Percentiles rank a stretch among this genome's conserved stretches.
Evolutionary conservation across 2,113 vertebrate genomes (phyloP).

Genomic region (Gnathonemus echidnorhynchus): DNA sequence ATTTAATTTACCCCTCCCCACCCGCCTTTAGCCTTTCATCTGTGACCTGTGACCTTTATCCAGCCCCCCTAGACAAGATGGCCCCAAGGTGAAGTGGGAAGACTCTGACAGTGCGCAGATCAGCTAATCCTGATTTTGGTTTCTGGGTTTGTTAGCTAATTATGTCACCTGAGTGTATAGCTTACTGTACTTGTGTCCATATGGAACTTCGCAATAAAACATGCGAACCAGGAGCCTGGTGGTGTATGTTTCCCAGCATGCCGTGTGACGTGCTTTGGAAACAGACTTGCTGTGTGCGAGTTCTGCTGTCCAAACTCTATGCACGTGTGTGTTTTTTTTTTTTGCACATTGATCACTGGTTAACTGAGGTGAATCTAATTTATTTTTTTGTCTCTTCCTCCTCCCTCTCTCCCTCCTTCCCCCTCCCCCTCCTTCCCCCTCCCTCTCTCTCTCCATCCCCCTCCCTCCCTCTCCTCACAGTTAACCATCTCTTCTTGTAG

Average conservation of each 20-base stretch:
- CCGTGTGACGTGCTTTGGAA: not conserved
- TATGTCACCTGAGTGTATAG: not conserved
- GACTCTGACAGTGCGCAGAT: slow-evolving; percentile 40
- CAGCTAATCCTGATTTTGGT: slow-evolving; percentile 37
- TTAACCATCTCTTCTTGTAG: slow-evolving; percentile 77
- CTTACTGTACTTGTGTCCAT: not conserved
- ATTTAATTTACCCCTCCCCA: not conserved
- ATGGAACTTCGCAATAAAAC: slow-evolving; percentile 17
- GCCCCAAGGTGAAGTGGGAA: slow-evolving; percentile 45
- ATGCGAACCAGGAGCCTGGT: not conserved
- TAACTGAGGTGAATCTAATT: slow-evolving; percentile 31
- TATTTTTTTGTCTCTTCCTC: slow-evolving; percentile 12
- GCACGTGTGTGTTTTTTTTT: not conserved
- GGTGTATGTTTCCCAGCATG: slow-evolving; percentile 6
- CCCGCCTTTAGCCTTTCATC: not conserved
- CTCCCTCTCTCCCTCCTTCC: slow-evolving; percentile 18
- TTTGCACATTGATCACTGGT: not conserved
- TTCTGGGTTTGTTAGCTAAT: slow-evolving; percentile 9
- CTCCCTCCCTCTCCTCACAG: slow-evolving; percentile 55
- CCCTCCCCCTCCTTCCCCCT: not conserved
- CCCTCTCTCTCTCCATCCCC: slow-evolving; percentile 29
- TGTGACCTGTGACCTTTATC: slow-evolving; percentile 34
- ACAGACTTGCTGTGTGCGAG: not conserved
- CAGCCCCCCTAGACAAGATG: slow-evolving; percentile 50
- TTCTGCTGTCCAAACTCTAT: not conserved